phyloP scores from a whole-genome alignment of 2,797 vertebrate genomes.

The Carcharodon carcharias region DNA sequence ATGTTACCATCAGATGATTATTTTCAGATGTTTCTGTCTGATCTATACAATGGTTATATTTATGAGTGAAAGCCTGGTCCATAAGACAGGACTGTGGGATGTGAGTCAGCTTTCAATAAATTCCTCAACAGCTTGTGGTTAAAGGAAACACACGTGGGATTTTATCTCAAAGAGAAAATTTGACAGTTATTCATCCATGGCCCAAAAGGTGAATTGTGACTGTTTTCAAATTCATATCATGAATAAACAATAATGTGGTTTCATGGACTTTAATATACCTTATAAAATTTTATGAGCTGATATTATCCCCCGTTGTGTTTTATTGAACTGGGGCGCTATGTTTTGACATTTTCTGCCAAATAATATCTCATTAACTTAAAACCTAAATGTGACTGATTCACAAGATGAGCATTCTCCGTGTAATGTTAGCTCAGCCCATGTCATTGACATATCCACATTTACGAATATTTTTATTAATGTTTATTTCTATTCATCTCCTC shows the following conservation, averaged over 20 bases:
- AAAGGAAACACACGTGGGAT: neutral
- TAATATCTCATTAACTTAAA: neutral
- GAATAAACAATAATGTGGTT: neutral
- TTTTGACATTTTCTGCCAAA: neutral
- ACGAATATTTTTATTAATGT: neutral
- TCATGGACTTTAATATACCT: neutral
- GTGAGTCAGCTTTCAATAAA: constrained; percentile 11
- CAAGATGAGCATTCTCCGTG: neutral
- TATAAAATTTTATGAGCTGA: neutral
- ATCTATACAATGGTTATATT: constrained; percentile 25
- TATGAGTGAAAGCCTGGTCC: neutral
- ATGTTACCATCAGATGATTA: constrained; percentile 9
- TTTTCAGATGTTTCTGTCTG: constrained; percentile 27
- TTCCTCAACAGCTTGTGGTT: neutral
- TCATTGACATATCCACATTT: neutral
- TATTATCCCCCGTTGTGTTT: neutral
- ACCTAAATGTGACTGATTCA: neutral
- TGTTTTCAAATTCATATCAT: neutral
- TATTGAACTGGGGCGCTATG: neutral
- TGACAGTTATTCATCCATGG: neutral
- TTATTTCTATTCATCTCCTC: constrained; percentile 5
- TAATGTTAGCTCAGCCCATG: neutral
- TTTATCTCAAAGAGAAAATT: neutral
- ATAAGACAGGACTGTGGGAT: neutral
- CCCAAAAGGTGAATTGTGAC: neutral